A percentile compares a stretch with the other conserved stretches of the same genome.
Conservation (phyloP, 2,113 vertebrate genomes). For the Laterallus jamaicensis region DNA sequence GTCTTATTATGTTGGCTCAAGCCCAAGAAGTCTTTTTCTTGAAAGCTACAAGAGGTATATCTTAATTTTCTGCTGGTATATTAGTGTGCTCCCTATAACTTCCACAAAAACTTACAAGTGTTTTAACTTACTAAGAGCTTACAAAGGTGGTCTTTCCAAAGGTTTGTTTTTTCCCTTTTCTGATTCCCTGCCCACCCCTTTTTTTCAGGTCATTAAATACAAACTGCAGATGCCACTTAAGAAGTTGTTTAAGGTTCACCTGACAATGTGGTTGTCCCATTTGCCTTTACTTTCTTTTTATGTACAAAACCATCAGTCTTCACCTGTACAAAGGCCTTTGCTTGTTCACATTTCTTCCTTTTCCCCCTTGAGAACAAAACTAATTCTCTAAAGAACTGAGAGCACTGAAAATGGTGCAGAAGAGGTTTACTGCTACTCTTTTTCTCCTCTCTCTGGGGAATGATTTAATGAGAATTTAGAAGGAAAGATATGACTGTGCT, state of each 20-base stretch:
- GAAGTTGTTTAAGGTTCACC: background rate
- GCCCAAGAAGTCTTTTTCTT: slow-evolving; percentile 98
- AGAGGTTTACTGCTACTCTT: background rate
- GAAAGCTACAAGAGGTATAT: slow-evolving; percentile 94
- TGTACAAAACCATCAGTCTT: background rate
- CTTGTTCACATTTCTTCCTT: background rate
- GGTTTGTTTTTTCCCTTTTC: background rate
- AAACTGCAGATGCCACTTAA: background rate
- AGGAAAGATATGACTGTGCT: background rate
- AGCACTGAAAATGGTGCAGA: background rate
- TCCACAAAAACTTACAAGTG: background rate
- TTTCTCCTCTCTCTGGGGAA: background rate
- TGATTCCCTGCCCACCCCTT: background rate
- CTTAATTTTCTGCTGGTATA: background rate
- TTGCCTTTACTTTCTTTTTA: background rate
- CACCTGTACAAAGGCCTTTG: background rate
- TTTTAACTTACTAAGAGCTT: background rate
- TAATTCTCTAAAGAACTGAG: background rate
- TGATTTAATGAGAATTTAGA: background rate
- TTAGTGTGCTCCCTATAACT: background rate
- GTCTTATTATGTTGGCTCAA: slow-evolving; percentile 97
- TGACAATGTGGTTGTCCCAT: background rate
- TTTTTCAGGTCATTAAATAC: background rate
- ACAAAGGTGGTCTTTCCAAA: background rate
- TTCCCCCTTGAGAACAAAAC: background rate